Evolutionary conservation across 2,888 invertebrate genomes (phyloP), one percentile per base, ranked within the genome.

Genomic region (Fabriciana adippe): DNA sequence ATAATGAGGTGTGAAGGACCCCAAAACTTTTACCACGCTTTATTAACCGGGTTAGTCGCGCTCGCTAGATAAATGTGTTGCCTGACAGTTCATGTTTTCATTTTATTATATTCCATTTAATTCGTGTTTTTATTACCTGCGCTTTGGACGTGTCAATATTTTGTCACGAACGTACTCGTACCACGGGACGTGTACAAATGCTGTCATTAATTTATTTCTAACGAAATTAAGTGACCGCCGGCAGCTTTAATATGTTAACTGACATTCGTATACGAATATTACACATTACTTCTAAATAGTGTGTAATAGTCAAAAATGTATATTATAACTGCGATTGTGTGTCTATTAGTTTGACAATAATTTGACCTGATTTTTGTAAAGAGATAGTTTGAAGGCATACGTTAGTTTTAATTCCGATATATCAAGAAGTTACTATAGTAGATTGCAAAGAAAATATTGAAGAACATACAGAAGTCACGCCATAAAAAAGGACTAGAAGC

Each of bases 151-250:
- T 89, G 90, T 92, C 92, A 92, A 92, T 92, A 91, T 90, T 91
- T 87, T 92, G 92, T 92, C 92, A 92, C 91, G 90, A 90, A 84
- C 85, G 81, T 81, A 87, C 78, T 75, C 85, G 81, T 81, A 87
- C 78, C 75, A 79, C 55, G 68, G 79, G 92, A 90, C 92, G 82
- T 85, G 75, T 82, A 92, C 86, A 89, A 92, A 92, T 91, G 88
- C 75, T 74, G 75, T 82, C 87, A 89, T 90, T 91, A 90, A 90
- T 90, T 86, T 85, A 82, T 82, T 86, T 86, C 84, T 88, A 87
- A 87, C 87, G 73, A 86, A 90, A 90, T 90, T 89, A 90, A 89
- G 81, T 75, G 78, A 80, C 80, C 81, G 83, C 79, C 80, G 79
- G 73, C 75, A 57, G 76, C 84, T 90, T 89, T 90, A 87, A 90